A percentile compares a stretch with the other conserved stretches of the same genome.
Evolutionary conservation across 2,113 vertebrate genomes (phyloP).

Genomic region (Misgurnus mizolepis): DNA sequence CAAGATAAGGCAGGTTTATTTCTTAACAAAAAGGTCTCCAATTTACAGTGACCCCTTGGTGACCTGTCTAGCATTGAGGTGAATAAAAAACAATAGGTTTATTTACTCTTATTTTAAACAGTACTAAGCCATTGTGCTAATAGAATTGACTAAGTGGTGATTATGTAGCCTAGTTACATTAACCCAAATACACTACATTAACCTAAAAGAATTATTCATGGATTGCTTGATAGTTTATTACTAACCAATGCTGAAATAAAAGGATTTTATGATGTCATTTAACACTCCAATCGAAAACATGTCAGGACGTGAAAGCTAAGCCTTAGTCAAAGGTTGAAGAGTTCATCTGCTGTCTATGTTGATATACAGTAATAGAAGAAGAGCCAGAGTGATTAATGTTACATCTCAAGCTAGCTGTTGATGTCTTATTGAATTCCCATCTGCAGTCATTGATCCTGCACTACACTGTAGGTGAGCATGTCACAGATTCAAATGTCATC

Average conservation of each 20-base stretch:
- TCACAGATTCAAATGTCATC: slow-evolving; percentile 2
- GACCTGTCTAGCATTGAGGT: neutral
- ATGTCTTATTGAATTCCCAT: slow-evolving; percentile 41
- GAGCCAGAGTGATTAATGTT: neutral
- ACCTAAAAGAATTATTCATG: too few relatives aligned
- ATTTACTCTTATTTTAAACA: neutral
- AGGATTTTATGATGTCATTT: neutral
- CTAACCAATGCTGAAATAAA: neutral
- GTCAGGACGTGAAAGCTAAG: neutral
- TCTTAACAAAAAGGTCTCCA: neutral
- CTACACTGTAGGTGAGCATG: neutral
- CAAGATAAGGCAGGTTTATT: neutral
- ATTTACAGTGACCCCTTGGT: neutral
- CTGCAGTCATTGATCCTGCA: neutral
- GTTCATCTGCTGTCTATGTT: slow-evolving; percentile 10
- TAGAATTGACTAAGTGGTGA: neutral
- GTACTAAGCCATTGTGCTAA: neutral
- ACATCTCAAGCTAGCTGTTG: neutral
- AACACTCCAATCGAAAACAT: neutral
- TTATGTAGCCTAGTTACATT: neutral
- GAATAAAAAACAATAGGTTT: neutral
- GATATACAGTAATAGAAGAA: slow-evolving; percentile 9
- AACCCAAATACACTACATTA: too few relatives aligned
- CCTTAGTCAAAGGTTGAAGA: slow-evolving; percentile 17
- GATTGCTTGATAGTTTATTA: neutral